Conservation (phyloP, 2,888 invertebrate species). For the Chouioia cunea region DNA sequence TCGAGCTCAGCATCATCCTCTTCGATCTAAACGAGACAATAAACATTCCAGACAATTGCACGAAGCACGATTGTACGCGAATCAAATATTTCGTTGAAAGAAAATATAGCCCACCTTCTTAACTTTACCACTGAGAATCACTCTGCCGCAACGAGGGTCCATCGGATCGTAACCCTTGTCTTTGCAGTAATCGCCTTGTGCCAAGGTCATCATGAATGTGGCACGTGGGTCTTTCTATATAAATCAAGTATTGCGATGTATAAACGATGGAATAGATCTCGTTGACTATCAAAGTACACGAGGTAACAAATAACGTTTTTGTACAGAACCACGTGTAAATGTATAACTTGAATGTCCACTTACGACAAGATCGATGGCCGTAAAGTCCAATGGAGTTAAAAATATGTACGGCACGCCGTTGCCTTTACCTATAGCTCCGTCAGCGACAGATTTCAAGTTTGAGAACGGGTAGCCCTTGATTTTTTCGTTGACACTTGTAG, state of each 20-base stretch:
- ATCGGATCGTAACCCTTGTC: conserved; percentile 75
- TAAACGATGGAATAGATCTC: neutral
- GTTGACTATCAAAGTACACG: neutral
- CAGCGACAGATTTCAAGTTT: conserved; percentile 77
- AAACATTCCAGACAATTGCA: too few species aligned
- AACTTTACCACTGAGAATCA: conserved; percentile 77
- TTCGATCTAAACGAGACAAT: conserved; percentile 66
- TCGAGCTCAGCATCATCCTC: conserved; percentile 70
- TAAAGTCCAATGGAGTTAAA: conserved; percentile 77
- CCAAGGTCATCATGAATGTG: conserved; percentile 76
- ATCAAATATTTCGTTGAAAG: too few species aligned
- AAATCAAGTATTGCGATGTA: neutral
- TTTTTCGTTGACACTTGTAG: conserved; percentile 73
- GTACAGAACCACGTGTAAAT: conserved; percentile 29
- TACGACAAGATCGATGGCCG: conserved; percentile 77
- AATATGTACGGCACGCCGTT: conserved; percentile 80
- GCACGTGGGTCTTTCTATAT: conserved; percentile 73
- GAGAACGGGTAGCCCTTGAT: conserved; percentile 77
- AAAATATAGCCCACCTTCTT: conserved; percentile 70
- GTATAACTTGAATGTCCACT: conserved; percentile 40
- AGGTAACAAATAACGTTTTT: neutral
- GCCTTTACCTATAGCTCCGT: conserved; percentile 76
- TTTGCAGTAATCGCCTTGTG: conserved; percentile 76
- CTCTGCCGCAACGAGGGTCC: conserved; percentile 80
- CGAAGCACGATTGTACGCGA: too few species aligned